phyloP scores from a whole-genome alignment of 2,113 vertebrate genomes.

The Numenius arquata region DNA sequence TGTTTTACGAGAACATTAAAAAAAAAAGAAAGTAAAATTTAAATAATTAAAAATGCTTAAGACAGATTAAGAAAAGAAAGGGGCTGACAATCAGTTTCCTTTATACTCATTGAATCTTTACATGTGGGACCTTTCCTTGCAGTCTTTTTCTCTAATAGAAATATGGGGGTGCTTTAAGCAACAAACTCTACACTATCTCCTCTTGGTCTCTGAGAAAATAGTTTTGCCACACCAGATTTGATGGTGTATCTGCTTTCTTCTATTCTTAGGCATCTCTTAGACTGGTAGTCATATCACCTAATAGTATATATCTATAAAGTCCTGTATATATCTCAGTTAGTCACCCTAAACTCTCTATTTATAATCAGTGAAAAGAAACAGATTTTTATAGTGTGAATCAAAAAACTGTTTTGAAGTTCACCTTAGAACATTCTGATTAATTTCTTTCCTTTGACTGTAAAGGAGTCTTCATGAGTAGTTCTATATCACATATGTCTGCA shows the following conservation, averaged over 20 bases:
- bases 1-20: not conserved
- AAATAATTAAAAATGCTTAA: not conserved
- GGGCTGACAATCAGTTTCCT: not conserved
- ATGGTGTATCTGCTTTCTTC: not conserved
- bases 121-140: not conserved
- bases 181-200: not conserved
- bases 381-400: not conserved
- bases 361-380: not conserved
- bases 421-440: not conserved
- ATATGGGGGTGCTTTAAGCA: not conserved
- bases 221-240: not conserved
- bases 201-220: not conserved
- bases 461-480: not conserved
- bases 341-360: not conserved
- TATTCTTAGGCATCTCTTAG: not conserved
- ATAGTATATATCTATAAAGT: not conserved
- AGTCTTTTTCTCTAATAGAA: not conserved
- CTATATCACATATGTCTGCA: not conserved
- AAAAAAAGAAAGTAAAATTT: not conserved
- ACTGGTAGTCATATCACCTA: not conserved
- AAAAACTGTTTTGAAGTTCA: not conserved
- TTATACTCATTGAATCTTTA: not conserved
- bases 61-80: not conserved
- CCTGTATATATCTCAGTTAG: not conserved
- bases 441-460: not conserved